Evolutionary conservation across 2,888 invertebrate genomes (phyloP), one percentile per base, ranked within the genome.

Genomic region (Colletes collaris): DNA sequence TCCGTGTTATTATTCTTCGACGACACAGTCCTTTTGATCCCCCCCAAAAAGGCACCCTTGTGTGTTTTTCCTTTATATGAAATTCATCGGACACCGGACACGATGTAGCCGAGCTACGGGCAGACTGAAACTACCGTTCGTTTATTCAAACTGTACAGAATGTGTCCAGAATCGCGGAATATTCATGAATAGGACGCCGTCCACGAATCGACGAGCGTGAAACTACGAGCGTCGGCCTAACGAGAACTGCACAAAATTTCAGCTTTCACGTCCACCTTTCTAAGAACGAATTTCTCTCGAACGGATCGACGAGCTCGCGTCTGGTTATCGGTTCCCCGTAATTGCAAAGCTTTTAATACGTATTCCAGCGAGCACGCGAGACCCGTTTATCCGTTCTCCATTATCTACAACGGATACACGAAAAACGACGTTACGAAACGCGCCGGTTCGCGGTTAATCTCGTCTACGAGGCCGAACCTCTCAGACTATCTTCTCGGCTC

Each of bases 341-440:
- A 76, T 65, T 68, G 69, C 63, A 8, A 62, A 53, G 58, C 69
- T 79, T 75, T 81, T 59, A 72, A 79, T 71, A 62, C 64, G 19
- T 37, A n/a, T 56, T 37, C 37, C 16, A 13, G 53, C 52, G 8
- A 1, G 11, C 60, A 59, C 50, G 35, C 27, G 63, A 71, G 80
- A 86, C 78, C 72, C 76, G 82, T 86, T 85, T 76, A 64, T 65
- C 69, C 76, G 68, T 85, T 76, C 58, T 65, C 69, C 76, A 65
- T 78, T 79, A 85, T 83, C 79, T 75, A 62, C 68, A 52, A 81
- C 62, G 63, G 52, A 40, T 59, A 58, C 66, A 64, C 76, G 64
- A 65, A 76, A 72, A 83, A 72, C 58, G 58, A 68, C 68, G 59
- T 83, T 82, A 66, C 77, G 86, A 79, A 77, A 86, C 65, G 8